Evolutionary conservation across 2,888 invertebrate species (phyloP).

Genomic region (Ptilodon capucinus): DNA sequence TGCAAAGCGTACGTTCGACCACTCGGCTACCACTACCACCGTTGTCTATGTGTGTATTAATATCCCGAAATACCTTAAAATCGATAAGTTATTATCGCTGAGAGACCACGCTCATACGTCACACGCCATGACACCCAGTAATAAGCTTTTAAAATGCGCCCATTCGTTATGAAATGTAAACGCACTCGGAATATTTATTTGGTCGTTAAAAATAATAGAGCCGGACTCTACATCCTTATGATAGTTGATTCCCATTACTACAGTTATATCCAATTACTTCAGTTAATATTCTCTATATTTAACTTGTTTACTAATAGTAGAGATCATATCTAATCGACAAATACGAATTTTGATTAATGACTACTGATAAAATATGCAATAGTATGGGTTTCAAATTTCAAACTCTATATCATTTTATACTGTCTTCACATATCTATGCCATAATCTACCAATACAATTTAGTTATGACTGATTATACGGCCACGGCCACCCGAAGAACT

Average conservation of each 20-base stretch:
- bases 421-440: too few species aligned
- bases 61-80: constrained; percentile 33
- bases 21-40: too few species aligned
- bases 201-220: constrained; percentile 53
- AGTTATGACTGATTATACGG: too few species aligned
- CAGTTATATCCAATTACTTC: not conserved
- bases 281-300: not conserved
- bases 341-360: too few species aligned
- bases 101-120: constrained; percentile 45
- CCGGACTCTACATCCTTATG: constrained; percentile 11
- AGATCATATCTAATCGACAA: too few species aligned
- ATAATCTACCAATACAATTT: too few species aligned
- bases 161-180: constrained; percentile 60
- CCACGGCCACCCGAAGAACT: too few species aligned
- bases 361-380: too few species aligned
- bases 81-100: constrained; percentile 50
- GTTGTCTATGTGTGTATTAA: constrained; percentile 22
- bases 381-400: too few species aligned
- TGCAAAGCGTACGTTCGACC: too few species aligned
- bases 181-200: constrained; percentile 55
- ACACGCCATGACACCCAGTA: constrained; percentile 49
- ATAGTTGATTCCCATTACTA: not conserved
- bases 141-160: constrained; percentile 66
- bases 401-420: too few species aligned
- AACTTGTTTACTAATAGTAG: too few species aligned